Base-by-base conservation (phyloP, 2,797 vertebrate genomes). In the Sebastes aleutianus region DNA sequence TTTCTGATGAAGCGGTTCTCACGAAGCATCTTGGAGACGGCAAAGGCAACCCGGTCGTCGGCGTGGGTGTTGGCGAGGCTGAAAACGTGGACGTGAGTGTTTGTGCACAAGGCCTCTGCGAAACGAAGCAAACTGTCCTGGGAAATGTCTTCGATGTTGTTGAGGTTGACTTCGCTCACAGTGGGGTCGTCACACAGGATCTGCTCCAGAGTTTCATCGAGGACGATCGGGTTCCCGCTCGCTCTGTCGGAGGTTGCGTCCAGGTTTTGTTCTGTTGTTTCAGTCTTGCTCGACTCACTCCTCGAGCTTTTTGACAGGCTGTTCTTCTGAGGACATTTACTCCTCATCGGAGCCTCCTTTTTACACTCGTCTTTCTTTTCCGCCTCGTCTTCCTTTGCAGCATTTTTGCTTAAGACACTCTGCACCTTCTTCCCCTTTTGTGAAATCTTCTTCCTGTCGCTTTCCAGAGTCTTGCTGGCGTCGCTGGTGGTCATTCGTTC, bases 111-210 rank as follows among this genome's bases (percentile, higher is more conserved):
- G 1, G 96, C 97, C 56, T 98, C 96, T 0, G 96, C 96, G 63
- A 98, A 97, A 9, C 94, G 94, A 9, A 95, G 89, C 10, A 98
- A 93, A 47, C 94, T 97, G 34, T 95, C 96, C 27, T 95, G 89
- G 22, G 96, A 96, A 86, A 98, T 95, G 82, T 98, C 97, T 85
- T 98, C 97, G 0, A 97, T 96, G 67, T 98, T 98, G 94, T 98
- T 98, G 82, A 98, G 87, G 62, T 98, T 98, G 80, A 99, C 95
- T 31, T 98, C 97, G 0, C 70, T 93, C 69, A 95, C 91, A 39
- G 95, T 79, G 0, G 96, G 89, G 71, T 98, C 96, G 0, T 98
- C 93, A 39, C 66, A 88, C 62, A 86, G 92, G 36, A 98, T 94
- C 87, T 95, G 96, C 87, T 97, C 96, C 88, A 98, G 84, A 29